Base-by-base conservation (phyloP, 2,888 invertebrate genomes). In the Dioctria rufipes region DNA sequence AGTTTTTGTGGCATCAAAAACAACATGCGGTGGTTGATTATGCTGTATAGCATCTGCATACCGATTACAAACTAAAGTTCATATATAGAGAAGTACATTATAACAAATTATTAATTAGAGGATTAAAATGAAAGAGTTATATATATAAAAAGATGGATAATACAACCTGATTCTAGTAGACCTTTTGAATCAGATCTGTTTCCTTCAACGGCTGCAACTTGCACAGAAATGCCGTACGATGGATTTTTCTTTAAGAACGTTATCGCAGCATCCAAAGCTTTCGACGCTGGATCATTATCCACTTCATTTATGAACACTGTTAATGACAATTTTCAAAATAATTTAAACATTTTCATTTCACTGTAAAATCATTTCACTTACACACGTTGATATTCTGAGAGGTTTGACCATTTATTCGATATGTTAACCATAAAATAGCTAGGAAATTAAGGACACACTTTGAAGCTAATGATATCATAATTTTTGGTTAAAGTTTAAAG, bases 1-100 rank as follows among this genome's bases (percentile, higher is more conserved):
- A 4, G 93, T 92, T 89, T 93, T 93, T 0, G 96, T 96, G 37
- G 94, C 93, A 88, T 97, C 96, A 83, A 97, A 89, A 5, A 96
- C 92, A 11, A 96, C 89, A 88, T 96, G 95, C 0, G 96, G 96
- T 0, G 92, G 91, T 84, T 92, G 91, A 83, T 93, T 92, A 2
- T 91, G 91, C 9, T 91, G 90, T 80, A 94, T 87, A 88, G 93
- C 92, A 75, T 91, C 91, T 83, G 93, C 92, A 88, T 95, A 94
- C 84, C 92, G 92, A 85, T 91, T 92, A 90, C 95, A 95, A 88
- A 95, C 95, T 94, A 84, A 6, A 8, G 1, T 6, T 1, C 5
- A 46, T 46, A 46, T 46, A 46, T 46, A 6, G 5, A 46, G 46
- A 46, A 46, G 46, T 8, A 46, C 46, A 25, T 25, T 25, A 25